Evolutionary conservation across 2,113 vertebrate genomes (phyloP), one percentile per base, ranked within the genome.

Genomic region (Mungos mungo): DNA sequence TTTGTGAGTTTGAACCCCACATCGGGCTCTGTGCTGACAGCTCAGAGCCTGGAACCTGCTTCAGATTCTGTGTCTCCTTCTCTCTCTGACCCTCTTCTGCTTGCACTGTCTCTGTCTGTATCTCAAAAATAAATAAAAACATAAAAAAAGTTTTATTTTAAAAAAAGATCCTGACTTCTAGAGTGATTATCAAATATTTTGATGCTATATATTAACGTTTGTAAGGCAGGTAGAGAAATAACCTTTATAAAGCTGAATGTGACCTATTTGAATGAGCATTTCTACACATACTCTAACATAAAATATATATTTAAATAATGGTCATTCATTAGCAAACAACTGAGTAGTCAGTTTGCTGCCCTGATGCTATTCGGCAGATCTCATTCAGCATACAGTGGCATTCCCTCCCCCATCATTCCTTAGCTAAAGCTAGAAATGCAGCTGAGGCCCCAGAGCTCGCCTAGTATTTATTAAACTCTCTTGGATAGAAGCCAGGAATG

Each of bases 391-490:
- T n/a, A 12, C 80, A 21, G 16, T 68, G 29, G 54, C 90, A 19
- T 45, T 95, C 35, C 41, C 92, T 63, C 19, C 74, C n/a, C 14
- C 45, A 85, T 69, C 72, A 33, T 63, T 25, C 25, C 4, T 19
- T 52, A 92, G 7, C 52, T 93, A 31, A 83, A 16, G 57, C 66
- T 93, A 93, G 87, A 84, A 97, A 98, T 84, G 57, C 85, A 98
- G 65, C 41, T 97, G 71, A 98, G 88, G 80, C 47, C 68, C 86
- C 81, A 52, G 94, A 93, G 84, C 23, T 74, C n/a, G 90, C 98
- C 29, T 68, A 85, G 89, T 96, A 95, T 96, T 98, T 98, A 91
- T 68, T 96, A 38, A 90, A 71, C 97, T 96, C 90, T 90, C 69
- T 81, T 97, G 98, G 80, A 77, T 31, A 54, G 45, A 95, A 72